phyloP scores from a whole-genome alignment of 2,113 vertebrate genomes.

The Spermophilus dauricus region DNA sequence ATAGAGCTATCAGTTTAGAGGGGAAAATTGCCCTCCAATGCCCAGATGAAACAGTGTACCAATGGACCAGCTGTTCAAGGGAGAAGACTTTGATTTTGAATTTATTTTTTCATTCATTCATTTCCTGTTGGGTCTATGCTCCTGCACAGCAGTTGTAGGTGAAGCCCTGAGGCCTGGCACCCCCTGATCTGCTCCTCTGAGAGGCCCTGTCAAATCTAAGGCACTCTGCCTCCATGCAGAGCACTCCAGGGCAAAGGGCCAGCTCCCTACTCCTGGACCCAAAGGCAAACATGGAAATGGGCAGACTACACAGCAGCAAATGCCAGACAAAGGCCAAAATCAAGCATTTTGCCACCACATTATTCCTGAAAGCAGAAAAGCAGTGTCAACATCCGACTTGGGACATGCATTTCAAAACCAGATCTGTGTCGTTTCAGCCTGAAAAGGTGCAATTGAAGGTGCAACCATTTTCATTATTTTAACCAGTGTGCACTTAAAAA shows the following conservation, averaged over 20 bases:
- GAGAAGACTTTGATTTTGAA: slow-evolving; percentile 84
- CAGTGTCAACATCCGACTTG: background rate
- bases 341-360: background rate
- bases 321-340: slow-evolving; percentile 29
- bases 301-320: rapidly evolving
- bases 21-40: slow-evolving; percentile 45
- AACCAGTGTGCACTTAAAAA: background rate
- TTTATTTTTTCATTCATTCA: slow-evolving; percentile 57
- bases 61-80: slow-evolving; percentile 82
- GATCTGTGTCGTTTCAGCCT: background rate
- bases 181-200: slow-evolving; percentile 67
- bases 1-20: slow-evolving; percentile 57
- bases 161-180: background rate
- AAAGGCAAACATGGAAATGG: background rate
- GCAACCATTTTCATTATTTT: background rate
- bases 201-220: slow-evolving; percentile 65
- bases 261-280: rapidly evolving
- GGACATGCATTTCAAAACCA: background rate
- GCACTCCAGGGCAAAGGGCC: background rate
- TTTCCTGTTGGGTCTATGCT: background rate
- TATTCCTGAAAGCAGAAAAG: background rate
- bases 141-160: slow-evolving; percentile 70
- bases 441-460: slow-evolving; percentile 1
- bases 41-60: slow-evolving; percentile 71
- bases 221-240: slow-evolving; percentile 19